Evolutionary conservation across 2,113 vertebrate species (phyloP).

Genomic region (Stomatorhinus ivindoensis): DNA sequence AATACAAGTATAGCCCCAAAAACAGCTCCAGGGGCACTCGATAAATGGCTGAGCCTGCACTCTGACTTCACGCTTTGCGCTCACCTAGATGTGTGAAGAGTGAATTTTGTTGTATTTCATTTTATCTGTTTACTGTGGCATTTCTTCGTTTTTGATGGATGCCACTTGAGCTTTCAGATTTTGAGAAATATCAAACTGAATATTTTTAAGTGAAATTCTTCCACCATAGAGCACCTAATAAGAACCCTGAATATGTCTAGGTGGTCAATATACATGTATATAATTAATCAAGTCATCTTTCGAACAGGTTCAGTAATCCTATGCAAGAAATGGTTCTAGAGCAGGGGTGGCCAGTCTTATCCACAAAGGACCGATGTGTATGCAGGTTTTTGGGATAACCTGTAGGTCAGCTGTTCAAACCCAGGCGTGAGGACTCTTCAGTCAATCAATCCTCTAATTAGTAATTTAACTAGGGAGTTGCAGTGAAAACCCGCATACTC

Average conservation of each 20-base stretch:
- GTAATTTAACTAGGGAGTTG: too few species aligned
- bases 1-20: background rate
- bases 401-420: too few species aligned
- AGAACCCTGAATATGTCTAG: background rate
- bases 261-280: background rate
- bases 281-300: background rate
- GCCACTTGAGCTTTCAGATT: background rate
- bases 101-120: background rate
- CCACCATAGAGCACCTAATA: background rate
- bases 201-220: background rate
- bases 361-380: too few species aligned
- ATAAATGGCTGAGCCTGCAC: background rate
- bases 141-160: background rate
- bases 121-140: background rate
- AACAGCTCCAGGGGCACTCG: background rate
- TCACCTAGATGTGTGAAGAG: background rate
- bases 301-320: background rate
- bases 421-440: too few species aligned
- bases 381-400: too few species aligned
- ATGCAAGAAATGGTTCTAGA: background rate
- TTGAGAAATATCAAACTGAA: background rate
- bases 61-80: background rate
- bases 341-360: too few species aligned
- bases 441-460: too few species aligned
- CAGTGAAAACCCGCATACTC: too few species aligned